These are phyloP conservation scores for Andrena camellia DNA, from an alignment of 2,888 invertebrate species.

Conservation along the genomic window DNA sequence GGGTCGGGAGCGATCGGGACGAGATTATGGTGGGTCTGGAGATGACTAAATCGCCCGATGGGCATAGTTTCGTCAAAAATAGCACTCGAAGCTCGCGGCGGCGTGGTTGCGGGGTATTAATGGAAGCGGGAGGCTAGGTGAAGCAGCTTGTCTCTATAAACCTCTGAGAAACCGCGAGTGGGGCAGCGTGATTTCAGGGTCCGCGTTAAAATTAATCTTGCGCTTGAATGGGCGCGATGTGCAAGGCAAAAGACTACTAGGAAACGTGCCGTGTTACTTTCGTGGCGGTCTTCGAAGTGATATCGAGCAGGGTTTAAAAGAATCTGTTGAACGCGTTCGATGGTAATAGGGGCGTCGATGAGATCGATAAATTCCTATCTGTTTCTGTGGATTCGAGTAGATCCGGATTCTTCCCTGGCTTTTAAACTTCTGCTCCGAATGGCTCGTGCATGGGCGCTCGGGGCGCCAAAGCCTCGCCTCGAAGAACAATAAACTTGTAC, in stretches of 20 bases:
- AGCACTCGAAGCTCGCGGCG: constrained; percentile 45
- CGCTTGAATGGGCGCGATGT: constrained; percentile 47
- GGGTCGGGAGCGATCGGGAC: constrained; percentile 17
- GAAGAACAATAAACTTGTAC: not conserved
- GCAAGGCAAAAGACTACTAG: not conserved
- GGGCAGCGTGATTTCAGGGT: constrained; percentile 58
- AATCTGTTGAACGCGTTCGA: not conserved
- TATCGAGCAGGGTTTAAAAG: not conserved
- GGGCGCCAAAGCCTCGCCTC: not conserved
- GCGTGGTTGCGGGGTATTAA: constrained; percentile 59
- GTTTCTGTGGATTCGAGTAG: constrained; percentile 36
- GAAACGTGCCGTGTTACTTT: not conserved
- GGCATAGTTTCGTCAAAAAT: constrained; percentile 32
- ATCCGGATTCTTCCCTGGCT: not conserved
- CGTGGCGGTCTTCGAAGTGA: not conserved
- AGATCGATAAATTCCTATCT: constrained; percentile 10
- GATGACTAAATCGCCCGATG: constrained; percentile 4
- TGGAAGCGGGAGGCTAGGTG: constrained; percentile 59
- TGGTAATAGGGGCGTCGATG: not conserved
- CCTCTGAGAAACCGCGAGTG: constrained; percentile 37
- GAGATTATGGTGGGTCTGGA: constrained; percentile 27
- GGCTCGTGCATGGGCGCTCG: not conserved
- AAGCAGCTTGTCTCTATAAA: constrained; percentile 26
- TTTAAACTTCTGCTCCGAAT: constrained; percentile 1
- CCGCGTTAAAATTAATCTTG: constrained; percentile 62